Percentiles rank a stretch among this genome's conserved stretches.
phyloP scores from a whole-genome alignment of 1,140 invertebrate genomes.

The Galleria mellonella region DNA sequence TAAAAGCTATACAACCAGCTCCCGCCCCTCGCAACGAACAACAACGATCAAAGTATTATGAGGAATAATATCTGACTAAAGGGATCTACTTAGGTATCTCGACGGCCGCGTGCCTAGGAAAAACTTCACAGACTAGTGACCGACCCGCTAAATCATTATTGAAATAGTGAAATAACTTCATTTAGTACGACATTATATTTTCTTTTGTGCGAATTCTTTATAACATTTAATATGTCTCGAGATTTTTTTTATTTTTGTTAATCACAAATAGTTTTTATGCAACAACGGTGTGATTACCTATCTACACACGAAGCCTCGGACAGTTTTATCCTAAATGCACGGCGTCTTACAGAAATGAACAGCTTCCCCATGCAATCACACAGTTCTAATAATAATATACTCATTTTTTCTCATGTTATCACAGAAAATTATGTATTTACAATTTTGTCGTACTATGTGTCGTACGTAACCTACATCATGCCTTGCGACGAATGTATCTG shows the following conservation, averaged over 20 bases:
- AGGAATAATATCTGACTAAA: slow-evolving; percentile 34
- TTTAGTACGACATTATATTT: no score
- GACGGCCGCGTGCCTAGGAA: slow-evolving; percentile 21
- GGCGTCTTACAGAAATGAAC: slow-evolving; percentile 56
- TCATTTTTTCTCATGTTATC: slow-evolving; percentile 72
- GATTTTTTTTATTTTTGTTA: no score
- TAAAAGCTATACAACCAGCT: slow-evolving; percentile 48
- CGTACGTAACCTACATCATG: slow-evolving; percentile 63
- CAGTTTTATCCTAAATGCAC: slow-evolving; percentile 33
- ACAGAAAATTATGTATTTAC: slow-evolving; percentile 76
- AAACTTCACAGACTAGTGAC: slow-evolving; percentile 8
- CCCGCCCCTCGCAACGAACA: slow-evolving; percentile 41
- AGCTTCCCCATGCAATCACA: slow-evolving; percentile 73
- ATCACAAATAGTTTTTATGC: no score
- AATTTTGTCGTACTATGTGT: slow-evolving; percentile 71
- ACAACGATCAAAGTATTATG: slow-evolving; percentile 38
- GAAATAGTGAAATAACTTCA: no score
- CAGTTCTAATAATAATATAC: slow-evolving; percentile 70
- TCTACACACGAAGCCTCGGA: slow-evolving; percentile 4
- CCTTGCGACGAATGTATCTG: slow-evolving; percentile 50
- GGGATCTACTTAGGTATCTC: slow-evolving; percentile 22
- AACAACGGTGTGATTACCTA: no score
- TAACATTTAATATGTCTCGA: no score
- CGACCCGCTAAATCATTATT: no score
- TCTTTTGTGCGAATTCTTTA: no score